phyloP scores from a whole-genome alignment of 2,888 invertebrate species.

The Harpagoxenus sublaevis region DNA sequence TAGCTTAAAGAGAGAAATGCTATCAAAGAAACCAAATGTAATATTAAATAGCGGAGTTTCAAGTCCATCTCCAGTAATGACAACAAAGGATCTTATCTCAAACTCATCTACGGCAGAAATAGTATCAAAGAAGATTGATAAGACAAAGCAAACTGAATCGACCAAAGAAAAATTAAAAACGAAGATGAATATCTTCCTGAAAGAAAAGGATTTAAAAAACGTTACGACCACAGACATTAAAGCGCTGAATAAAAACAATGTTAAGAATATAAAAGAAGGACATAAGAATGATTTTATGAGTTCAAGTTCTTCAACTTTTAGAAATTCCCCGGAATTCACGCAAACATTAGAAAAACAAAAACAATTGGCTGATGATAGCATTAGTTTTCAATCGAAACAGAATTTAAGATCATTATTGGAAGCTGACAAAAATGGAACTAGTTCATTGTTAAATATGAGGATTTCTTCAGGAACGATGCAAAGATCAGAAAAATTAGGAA shows the following conservation, averaged over 20 bases:
- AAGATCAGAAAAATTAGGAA: not conserved
- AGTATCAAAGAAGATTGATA: not conserved
- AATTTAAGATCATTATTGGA: not conserved
- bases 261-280: not conserved
- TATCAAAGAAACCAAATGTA: constrained; percentile 64
- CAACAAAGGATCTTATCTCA: not conserved
- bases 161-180: not conserved
- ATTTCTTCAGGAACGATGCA: not conserved
- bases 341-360: not conserved
- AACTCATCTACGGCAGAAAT: not conserved
- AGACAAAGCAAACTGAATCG: not conserved
- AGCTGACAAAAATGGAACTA: not conserved
- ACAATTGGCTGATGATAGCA: not conserved
- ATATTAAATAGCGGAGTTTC: not conserved
- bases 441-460: not conserved
- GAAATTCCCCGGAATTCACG: not conserved
- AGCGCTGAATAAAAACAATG: not conserved
- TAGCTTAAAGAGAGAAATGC: constrained; percentile 69
- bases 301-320: not conserved
- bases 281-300: not conserved
- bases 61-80: not conserved
- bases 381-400: not conserved
- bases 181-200: not conserved
- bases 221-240: not conserved
- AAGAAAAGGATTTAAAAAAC: not conserved